phyloP scores from a whole-genome alignment of 2,888 invertebrate species.

The Drosophila anomelani region DNA sequence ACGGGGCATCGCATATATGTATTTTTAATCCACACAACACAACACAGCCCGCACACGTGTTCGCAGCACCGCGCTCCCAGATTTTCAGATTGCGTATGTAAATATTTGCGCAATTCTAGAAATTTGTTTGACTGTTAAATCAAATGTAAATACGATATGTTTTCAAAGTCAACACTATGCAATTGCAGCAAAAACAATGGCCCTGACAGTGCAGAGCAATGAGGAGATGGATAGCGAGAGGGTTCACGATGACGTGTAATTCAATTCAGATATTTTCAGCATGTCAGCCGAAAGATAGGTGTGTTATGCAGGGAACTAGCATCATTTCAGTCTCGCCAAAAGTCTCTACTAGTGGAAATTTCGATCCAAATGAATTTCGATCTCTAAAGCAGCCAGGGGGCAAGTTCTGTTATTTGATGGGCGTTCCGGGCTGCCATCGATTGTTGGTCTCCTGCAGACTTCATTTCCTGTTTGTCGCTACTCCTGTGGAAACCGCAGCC shows the following conservation, averaged over 20 bases:
- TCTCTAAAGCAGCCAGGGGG: background rate
- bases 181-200: conserved; percentile 41
- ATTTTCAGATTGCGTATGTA: conserved; percentile 40
- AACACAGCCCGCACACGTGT: conserved; percentile 34
- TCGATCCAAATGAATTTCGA: conserved; percentile 7
- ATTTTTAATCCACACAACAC: conserved; percentile 37
- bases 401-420: conserved; percentile 13
- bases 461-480: conserved; percentile 10
- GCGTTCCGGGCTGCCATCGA: background rate
- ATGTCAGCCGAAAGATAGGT: background rate
- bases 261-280: conserved; percentile 23
- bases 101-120: conserved; percentile 54
- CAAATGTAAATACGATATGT: conserved; percentile 54
- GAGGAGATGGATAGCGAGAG: conserved; percentile 2
- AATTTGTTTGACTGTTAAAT: conserved; percentile 55
- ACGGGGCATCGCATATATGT: conserved; percentile 15
- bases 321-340: background rate
- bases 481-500: conserved; percentile 16
- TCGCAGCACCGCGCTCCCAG: conserved; percentile 20
- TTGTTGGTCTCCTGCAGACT: conserved; percentile 2
- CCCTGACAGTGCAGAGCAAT: background rate
- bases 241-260: conserved; percentile 28
- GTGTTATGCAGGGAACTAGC: background rate
- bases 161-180: conserved; percentile 46
- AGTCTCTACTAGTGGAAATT: background rate